phyloP scores from a whole-genome alignment of 2,797 vertebrate species.

The Microctenopoma stevenorrisi region DNA sequence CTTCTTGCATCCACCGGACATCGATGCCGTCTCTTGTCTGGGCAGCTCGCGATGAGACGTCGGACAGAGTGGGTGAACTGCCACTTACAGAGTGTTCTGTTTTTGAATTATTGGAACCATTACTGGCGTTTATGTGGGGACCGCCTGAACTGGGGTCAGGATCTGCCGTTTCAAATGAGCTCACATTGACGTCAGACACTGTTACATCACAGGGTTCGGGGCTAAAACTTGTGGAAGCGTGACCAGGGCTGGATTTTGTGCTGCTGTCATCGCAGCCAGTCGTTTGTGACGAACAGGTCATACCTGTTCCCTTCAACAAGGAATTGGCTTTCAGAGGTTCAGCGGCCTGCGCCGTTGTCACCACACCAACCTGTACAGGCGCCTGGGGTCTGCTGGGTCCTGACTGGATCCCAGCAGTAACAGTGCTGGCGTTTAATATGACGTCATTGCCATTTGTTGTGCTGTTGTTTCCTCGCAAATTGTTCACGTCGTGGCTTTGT shows the following conservation, averaged over 20 bases:
- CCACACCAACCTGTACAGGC: slow-evolving; percentile 66
- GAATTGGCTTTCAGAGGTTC: slow-evolving; percentile 47
- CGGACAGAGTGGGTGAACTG: rapidly evolving
- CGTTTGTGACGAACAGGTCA: slow-evolving; percentile 1
- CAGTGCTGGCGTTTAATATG: not conserved
- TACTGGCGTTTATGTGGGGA: not conserved
- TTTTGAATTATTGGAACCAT: not conserved
- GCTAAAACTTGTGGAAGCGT: slow-evolving; percentile 1
- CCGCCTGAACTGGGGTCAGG: not conserved
- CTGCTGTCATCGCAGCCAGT: slow-evolving; percentile 27
- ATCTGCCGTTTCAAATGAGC: slow-evolving; percentile 9
- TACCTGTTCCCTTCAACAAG: slow-evolving; percentile 17
- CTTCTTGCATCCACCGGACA: not conserved
- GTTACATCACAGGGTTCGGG: slow-evolving; percentile 15
- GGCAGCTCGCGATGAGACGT: not conserved
- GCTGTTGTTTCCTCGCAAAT: not conserved
- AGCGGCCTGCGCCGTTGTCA: slow-evolving; percentile 24
- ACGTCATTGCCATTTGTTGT: not conserved
- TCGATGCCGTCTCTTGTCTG: slow-evolving; percentile 26
- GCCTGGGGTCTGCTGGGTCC: slow-evolving; percentile 10
- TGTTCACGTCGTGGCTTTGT: not conserved
- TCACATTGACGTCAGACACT: not conserved
- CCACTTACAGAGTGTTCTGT: not conserved
- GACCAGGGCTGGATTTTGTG: slow-evolving; percentile 34
- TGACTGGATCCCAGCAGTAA: not conserved